These are phyloP conservation scores for Adoxophyes honmai DNA, from an alignment of 1,140 invertebrate species.

Conservation along the genomic window DNA sequence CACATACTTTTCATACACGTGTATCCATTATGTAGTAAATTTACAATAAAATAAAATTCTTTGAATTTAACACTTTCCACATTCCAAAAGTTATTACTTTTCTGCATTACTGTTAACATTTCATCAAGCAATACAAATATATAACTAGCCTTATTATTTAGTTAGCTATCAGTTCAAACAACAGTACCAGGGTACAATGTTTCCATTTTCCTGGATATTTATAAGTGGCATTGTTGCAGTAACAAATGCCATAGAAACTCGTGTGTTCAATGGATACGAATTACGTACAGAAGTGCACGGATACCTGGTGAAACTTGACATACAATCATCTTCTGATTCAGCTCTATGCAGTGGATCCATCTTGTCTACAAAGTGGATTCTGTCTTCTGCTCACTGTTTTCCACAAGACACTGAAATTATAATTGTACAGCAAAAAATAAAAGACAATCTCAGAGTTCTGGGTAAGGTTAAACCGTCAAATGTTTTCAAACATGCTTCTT, in stretches of 20 bases:
- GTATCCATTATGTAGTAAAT: no score
- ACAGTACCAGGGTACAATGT: background rate
- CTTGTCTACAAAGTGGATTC: conserved; percentile 24
- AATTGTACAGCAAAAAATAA: conserved; percentile 10
- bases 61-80: no score
- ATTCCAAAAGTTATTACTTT: background rate
- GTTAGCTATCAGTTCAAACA: no score
- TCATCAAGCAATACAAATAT: no score
- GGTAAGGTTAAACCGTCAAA: conserved; percentile 9
- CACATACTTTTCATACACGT: no score
- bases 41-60: no score
- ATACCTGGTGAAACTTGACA: conserved; percentile 18
- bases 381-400: conserved; percentile 27
- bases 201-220: conserved; percentile 4
- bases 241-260: conserved; percentile 10
- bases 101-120: conserved; percentile 11
- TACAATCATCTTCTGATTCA: background rate
- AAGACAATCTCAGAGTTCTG: background rate
- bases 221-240: background rate
- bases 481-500: conserved; percentile 5
- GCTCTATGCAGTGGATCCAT: conserved; percentile 26
- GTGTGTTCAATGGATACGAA: conserved; percentile 7
- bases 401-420: background rate
- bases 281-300: conserved; percentile 13
- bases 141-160: no score